A percentile compares a stretch with the other conserved stretches of the same genome.
Conservation (phyloP, 1,140 invertebrate genomes). For the Pentalonia nigronervosa region DNA sequence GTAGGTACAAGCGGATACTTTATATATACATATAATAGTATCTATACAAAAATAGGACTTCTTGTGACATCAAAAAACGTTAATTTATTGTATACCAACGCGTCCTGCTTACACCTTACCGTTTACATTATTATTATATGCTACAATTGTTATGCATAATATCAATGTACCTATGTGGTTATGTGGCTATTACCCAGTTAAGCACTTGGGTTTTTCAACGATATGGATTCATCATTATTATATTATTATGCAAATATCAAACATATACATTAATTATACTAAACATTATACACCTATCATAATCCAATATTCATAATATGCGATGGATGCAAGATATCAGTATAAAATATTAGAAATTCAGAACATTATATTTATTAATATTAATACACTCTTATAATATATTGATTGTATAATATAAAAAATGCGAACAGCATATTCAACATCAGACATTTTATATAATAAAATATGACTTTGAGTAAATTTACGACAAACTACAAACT, state of each 20-base stretch:
- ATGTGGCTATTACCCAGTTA: neutral
- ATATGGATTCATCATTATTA: neutral
- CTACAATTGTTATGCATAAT: neutral
- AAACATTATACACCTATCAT: neutral
- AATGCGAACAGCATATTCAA: neutral
- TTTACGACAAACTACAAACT: neutral
- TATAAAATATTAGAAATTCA: neutral
- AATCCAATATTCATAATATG: neutral
- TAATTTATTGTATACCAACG: conserved; percentile 1
- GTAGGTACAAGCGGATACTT: neutral
- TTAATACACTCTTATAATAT: too few species aligned
- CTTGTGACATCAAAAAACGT: neutral
- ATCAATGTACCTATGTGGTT: neutral
- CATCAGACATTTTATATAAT: neutral
- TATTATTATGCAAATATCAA: conserved; percentile 1
- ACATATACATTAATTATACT: too few species aligned
- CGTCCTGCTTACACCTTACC: neutral
- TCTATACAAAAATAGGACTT: neutral
- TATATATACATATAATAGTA: neutral
- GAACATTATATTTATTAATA: neutral
- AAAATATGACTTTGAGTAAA: neutral
- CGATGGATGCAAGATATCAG: neutral
- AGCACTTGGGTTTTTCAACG: neutral
- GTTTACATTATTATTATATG: neutral
- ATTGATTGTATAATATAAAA: neutral